phyloP scores from a whole-genome alignment of 2,113 vertebrate genomes.

The Pelodiscus sinensis region DNA sequence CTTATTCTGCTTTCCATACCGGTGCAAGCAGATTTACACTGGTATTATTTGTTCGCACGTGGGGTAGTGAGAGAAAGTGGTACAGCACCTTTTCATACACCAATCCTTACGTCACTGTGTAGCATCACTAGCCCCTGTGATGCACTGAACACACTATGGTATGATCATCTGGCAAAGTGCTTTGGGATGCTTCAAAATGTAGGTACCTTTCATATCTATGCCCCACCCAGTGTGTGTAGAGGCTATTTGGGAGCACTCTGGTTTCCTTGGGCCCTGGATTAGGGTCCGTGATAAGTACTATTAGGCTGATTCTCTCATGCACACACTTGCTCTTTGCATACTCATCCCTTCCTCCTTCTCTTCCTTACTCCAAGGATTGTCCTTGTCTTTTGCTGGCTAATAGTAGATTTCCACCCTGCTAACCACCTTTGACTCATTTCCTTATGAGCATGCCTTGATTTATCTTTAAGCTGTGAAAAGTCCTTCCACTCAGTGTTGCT shows the following conservation, averaged over 20 bases:
- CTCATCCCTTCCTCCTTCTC: not conserved
- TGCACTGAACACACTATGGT: not conserved
- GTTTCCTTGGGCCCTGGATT: not conserved
- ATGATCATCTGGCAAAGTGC: not conserved
- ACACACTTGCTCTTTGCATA: not conserved
- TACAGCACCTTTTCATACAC: not conserved
- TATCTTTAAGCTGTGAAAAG: not conserved
- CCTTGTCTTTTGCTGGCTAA: not conserved
- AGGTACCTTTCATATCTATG: not conserved
- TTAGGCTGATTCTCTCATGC: not conserved
- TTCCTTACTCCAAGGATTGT: not conserved
- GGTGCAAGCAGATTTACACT: not conserved
- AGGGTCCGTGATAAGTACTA: not conserved
- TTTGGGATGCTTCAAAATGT: not conserved
- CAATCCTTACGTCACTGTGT: not conserved
- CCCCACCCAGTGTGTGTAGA: not conserved
- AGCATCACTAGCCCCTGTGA: not conserved
- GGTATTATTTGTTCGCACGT: not conserved
- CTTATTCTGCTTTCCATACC: not conserved
- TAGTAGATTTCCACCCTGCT: rapidly evolving
- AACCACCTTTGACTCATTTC: not conserved
- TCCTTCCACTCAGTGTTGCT: not conserved
- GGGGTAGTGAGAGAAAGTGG: not conserved
- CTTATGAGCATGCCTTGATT: not conserved
- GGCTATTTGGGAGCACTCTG: not conserved